Percentiles rank a stretch among this genome's conserved stretches.
These are phyloP conservation scores for Acanthoscelides obtectus DNA, from an alignment of 2,888 invertebrate species.

Conservation along the genomic window DNA sequence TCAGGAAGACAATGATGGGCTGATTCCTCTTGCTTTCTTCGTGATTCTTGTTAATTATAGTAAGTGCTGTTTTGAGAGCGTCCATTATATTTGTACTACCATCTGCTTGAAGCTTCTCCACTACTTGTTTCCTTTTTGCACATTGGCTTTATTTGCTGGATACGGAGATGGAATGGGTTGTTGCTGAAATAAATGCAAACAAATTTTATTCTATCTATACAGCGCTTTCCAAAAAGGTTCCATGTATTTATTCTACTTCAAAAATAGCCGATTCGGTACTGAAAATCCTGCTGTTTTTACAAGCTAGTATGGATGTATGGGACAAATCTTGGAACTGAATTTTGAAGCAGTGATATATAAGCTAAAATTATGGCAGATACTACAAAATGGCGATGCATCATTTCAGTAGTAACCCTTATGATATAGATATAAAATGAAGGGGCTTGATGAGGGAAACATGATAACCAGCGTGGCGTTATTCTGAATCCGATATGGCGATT, in stretches of 20 bases:
- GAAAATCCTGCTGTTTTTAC: too few species aligned
- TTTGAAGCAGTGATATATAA: too few species aligned
- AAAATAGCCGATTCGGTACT: neutral
- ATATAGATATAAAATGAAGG: too few species aligned
- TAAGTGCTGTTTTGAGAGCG: slow-evolving; percentile 54
- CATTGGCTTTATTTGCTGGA: slow-evolving; percentile 52
- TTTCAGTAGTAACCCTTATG: too few species aligned
- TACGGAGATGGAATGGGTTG: slow-evolving; percentile 49
- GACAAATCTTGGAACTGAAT: too few species aligned
- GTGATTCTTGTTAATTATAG: slow-evolving; percentile 33
- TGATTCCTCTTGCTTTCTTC: slow-evolving; percentile 43
- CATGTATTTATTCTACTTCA: neutral
- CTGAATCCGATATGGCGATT: too few species aligned
- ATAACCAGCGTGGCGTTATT: too few species aligned
- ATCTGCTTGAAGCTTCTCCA: slow-evolving; percentile 52
- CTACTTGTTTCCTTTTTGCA: slow-evolving; percentile 58
- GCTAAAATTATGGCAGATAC: too few species aligned
- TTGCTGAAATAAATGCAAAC: slow-evolving; percentile 22
- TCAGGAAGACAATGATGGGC: slow-evolving; percentile 62
- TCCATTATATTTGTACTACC: slow-evolving; percentile 67
- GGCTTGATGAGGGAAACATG: too few species aligned
- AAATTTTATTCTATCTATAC: neutral
- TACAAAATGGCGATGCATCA: too few species aligned
- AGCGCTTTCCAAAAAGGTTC: neutral
- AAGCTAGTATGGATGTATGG: too few species aligned